A percentile compares a stretch with the other conserved stretches of the same genome.
Evolutionary conservation across 2,797 vertebrate species (phyloP).

Genomic region (Cossypha niveicapilla): DNA sequence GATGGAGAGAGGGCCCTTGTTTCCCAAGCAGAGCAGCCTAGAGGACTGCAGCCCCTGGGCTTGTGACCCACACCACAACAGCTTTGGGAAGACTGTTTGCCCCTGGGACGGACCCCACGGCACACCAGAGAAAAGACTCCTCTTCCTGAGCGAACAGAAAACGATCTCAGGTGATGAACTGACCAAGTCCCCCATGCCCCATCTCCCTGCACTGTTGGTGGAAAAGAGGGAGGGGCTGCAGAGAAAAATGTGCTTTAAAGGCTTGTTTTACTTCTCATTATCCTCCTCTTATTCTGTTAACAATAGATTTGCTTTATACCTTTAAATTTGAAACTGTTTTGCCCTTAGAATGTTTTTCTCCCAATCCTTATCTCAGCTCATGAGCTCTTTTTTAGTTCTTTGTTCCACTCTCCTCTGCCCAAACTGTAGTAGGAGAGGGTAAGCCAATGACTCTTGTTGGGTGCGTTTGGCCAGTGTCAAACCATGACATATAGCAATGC

Average conservation of each 20-base stretch:
- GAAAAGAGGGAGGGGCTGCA: neutral
- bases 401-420: neutral
- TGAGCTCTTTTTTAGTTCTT: neutral
- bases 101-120: fast-evolving
- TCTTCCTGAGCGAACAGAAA: neutral
- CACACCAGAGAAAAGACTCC: neutral
- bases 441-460: fast-evolving
- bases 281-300: neutral
- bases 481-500: neutral
- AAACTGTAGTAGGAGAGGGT: neutral
- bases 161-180: neutral
- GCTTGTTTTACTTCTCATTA: neutral
- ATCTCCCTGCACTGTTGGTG: neutral
- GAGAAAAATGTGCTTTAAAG: neutral
- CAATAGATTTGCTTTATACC: neutral
- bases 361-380: neutral
- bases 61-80: neutral
- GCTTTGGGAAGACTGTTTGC: neutral
- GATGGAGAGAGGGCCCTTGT: neutral
- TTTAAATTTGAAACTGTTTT: neutral
- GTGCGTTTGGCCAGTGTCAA: neutral
- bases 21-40: neutral
- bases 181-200: neutral
- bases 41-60: fast-evolving
- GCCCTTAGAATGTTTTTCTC: neutral